Conservation (phyloP, 1,140 invertebrate species). For the Teleopsis dalmanni region DNA sequence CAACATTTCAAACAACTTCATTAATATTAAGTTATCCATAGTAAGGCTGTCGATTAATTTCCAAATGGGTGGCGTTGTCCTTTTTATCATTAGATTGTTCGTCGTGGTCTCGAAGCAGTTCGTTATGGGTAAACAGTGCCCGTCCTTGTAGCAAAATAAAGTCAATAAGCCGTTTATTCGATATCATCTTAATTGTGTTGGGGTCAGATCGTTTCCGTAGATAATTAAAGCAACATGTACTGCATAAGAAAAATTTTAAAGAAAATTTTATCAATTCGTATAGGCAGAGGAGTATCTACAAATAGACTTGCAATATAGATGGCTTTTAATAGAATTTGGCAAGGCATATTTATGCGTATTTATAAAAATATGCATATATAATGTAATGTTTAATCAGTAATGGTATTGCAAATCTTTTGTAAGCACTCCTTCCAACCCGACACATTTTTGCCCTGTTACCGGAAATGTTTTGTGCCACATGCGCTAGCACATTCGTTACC, state of each 20-base stretch:
- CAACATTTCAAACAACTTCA: too few relatives aligned
- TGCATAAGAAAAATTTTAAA: slow-evolving; percentile 6
- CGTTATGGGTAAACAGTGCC: slow-evolving; percentile 28
- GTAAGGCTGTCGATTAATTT: neutral
- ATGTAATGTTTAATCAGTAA: neutral
- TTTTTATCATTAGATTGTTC: neutral
- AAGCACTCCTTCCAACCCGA: too few relatives aligned
- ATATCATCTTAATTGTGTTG: slow-evolving; percentile 25
- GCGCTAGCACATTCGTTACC: slow-evolving; percentile 49
- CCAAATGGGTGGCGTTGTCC: neutral
- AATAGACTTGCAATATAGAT: too few relatives aligned
- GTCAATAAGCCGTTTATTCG: slow-evolving; percentile 35
- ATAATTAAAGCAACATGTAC: slow-evolving; percentile 41
- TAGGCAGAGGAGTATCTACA: too few relatives aligned
- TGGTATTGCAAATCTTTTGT: neutral
- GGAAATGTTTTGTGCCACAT: slow-evolving; percentile 51
- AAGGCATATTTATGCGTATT: neutral
- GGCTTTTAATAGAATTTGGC: neutral
- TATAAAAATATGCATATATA: neutral
- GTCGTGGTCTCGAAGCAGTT: slow-evolving; percentile 14
- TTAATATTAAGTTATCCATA: too few relatives aligned
- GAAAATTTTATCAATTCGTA: neutral
- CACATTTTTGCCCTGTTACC: too few relatives aligned
- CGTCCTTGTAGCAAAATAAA: slow-evolving; percentile 37
- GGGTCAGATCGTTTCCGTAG: slow-evolving; percentile 37